phyloP scores from a whole-genome alignment of 2,797 vertebrate species.

The Ctenopoma kingsleyae region DNA sequence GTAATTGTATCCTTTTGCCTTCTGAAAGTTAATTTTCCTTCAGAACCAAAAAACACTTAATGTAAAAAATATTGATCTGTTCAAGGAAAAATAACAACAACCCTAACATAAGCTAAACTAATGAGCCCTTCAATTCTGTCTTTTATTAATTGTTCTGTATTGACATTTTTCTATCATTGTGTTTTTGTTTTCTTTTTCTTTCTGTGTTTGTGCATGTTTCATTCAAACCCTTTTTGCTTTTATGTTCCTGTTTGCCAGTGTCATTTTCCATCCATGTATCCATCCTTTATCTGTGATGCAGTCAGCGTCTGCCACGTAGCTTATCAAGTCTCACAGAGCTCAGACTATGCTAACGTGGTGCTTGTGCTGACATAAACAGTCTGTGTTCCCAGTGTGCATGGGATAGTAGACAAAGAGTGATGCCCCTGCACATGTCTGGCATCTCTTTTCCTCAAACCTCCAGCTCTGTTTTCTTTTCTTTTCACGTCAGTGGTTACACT shows the following conservation, averaged over 20 bases:
- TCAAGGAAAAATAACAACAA: too few relatives aligned
- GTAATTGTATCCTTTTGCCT: too few relatives aligned
- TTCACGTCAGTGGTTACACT: constrained; percentile 33
- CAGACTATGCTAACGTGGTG: constrained; percentile 61
- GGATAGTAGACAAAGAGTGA: constrained; percentile 67
- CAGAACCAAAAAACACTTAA: too few relatives aligned
- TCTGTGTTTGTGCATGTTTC: not conserved
- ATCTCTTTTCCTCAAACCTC: constrained; percentile 61
- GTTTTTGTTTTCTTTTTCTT: not conserved
- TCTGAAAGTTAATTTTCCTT: too few relatives aligned
- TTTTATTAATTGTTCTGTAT: too few relatives aligned
- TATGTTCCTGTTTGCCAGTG: constrained; percentile 21
- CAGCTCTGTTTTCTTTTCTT: constrained; percentile 39
- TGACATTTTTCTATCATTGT: too few relatives aligned
- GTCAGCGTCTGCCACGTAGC: constrained; percentile 48
- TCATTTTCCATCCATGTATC: constrained; percentile 34
- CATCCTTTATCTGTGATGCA: constrained; percentile 42
- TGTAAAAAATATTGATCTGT: too few relatives aligned
- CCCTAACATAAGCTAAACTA: too few relatives aligned
- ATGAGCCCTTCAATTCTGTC: too few relatives aligned
- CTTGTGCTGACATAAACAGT: constrained; percentile 70
- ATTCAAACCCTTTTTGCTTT: constrained; percentile 9
- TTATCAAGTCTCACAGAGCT: constrained; percentile 66
- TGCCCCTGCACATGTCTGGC: constrained; percentile 55
- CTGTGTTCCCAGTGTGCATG: constrained; percentile 63